Base-by-base conservation (phyloP, 2,797 vertebrate species). In the Fringilla coelebs region DNA sequence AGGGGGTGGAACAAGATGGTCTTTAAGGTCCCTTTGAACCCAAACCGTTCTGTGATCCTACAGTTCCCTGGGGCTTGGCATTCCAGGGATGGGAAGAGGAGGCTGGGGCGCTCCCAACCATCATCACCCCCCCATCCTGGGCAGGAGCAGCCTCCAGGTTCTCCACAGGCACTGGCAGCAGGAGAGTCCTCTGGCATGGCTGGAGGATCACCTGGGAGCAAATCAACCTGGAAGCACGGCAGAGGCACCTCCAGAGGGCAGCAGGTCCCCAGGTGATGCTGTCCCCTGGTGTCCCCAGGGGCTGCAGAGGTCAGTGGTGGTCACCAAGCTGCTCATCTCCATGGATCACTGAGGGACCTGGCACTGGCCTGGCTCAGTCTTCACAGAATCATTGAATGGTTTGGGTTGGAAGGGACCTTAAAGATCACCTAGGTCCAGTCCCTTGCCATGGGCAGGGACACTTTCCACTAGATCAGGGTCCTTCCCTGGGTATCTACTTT, bases 201-300 rank as follows among this genome's bases (percentile, higher is more conserved):
- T 52, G n/a, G 17, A 71, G 38, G 17, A 38, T 34, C 68, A 36
- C 26, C n/a, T 36, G 68, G 10, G 17, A 46, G 13, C 8, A 25
- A 24, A 8, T 6, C 57, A 31, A 11, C 41, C 11, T 52, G 80
- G 67, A 41, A 57, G 57, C 13, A 22, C 2, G 60, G 34, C 62
- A 40, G 62, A 78, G 40, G 29, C 18, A 76, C 95, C 96, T 88
- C 60, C 71, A 96, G 96, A 94, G 95, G 96, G 95, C 91, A 95
- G 95, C 88, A 96, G 90, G 83, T 60, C 51, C 63, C 79, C 83
- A 94, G 70, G 34, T 63, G 82, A 52, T n/a, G 78, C 24, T 57
- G 87, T 82, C 43, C 41, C 71, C 48, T 63, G 36, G 4, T 38
- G 63, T 76, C 65, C 72, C 49, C 63, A 38, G 10, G 54, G 54